Evolutionary conservation across 2,113 vertebrate species (phyloP).

Genomic region (Saguinus imperator): DNA sequence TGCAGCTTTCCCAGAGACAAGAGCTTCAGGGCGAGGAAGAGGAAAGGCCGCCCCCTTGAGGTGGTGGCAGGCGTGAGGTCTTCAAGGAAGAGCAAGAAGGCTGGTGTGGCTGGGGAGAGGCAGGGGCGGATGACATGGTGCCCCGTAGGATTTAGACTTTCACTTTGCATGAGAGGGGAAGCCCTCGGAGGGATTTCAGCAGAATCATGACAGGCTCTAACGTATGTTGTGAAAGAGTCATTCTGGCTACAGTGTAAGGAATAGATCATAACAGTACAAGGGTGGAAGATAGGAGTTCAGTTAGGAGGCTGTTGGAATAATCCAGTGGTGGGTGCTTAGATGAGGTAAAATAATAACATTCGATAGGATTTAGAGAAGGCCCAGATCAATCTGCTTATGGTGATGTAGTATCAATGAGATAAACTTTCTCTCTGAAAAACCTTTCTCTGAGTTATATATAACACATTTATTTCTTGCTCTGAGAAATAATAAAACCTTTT

Average conservation of each 20-base stretch:
- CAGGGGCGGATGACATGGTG: neutral
- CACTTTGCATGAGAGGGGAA: neutral
- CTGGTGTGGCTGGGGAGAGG: too few relatives aligned
- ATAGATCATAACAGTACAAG: neutral
- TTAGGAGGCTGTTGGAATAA: neutral
- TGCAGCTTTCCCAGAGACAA: neutral
- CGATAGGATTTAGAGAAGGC: neutral
- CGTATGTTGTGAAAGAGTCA: neutral
- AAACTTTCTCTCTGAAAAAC: neutral
- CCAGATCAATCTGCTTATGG: neutral
- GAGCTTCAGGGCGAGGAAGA: neutral
- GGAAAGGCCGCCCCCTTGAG: neutral
- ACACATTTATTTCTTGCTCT: neutral
- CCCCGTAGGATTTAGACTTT: neutral
- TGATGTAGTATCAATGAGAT: too few relatives aligned
- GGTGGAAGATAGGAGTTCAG: neutral
- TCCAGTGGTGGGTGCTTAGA: too few relatives aligned
- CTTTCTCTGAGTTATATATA: neutral
- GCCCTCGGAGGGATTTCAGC: neutral
- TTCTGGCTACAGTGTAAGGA: too few relatives aligned
- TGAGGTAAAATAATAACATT: neutral
- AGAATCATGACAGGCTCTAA: neutral
- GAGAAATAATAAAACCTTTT: neutral
- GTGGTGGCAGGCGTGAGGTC: accelerated
- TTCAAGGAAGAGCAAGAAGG: neutral